phyloP scores from a whole-genome alignment of 1,140 invertebrate species.

The Penaeus indicus region DNA sequence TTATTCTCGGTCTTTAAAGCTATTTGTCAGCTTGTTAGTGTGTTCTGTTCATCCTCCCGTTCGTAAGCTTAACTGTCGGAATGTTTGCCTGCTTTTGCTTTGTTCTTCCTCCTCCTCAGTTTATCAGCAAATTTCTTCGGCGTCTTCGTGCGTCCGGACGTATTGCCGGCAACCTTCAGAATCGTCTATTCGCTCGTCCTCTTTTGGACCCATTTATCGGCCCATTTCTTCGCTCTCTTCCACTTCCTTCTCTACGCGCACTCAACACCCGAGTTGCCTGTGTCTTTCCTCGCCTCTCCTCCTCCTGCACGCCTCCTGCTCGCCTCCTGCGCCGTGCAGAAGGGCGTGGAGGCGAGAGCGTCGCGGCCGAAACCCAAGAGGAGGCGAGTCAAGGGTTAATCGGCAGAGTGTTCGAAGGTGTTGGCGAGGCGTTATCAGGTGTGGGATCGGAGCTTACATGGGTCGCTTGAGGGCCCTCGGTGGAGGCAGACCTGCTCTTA shows the following conservation, averaged over 20 bases:
- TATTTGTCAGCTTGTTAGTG: too few relatives aligned
- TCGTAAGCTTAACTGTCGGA: too few relatives aligned
- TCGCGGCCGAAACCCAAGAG: neutral
- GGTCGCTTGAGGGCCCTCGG: neutral
- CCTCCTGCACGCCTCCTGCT: neutral
- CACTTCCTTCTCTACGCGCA: neutral
- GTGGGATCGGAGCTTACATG: constrained; percentile 36
- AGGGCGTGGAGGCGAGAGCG: neutral
- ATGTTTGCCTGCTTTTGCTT: too few relatives aligned
- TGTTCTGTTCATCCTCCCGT: too few relatives aligned
- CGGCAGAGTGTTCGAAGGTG: constrained; percentile 31
- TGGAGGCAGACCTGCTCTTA: neutral
- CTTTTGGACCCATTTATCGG: neutral
- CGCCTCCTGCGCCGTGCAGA: neutral
- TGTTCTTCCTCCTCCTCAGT: too few relatives aligned
- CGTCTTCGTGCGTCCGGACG: neutral
- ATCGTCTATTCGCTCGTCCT: neutral
- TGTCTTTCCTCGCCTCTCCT: too few relatives aligned
- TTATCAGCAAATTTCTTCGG: neutral
- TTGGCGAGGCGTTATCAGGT: constrained; percentile 34
- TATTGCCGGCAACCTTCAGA: too few relatives aligned
- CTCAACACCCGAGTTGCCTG: neutral
- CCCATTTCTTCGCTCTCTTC: neutral
- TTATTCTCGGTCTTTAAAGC: too few relatives aligned
- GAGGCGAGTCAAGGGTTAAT: constrained; percentile 24